Conservation (phyloP, 2,113 vertebrate species). For the Petrocephalus zakoni region DNA sequence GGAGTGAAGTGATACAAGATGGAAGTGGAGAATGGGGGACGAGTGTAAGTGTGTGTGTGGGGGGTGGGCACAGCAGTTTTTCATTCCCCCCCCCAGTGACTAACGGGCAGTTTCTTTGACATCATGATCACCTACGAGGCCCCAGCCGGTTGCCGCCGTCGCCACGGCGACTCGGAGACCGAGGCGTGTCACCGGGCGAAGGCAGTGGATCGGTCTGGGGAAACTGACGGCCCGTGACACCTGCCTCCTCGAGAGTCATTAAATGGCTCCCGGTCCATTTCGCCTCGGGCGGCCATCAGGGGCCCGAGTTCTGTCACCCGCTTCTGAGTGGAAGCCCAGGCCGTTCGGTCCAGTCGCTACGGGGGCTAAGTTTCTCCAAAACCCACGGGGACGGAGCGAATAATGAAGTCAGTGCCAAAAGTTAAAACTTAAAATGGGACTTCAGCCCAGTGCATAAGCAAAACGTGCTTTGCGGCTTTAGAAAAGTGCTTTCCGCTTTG, state of each 20-base stretch:
- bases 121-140: conserved; percentile 1
- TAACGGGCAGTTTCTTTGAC: conserved; percentile 7
- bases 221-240: not conserved
- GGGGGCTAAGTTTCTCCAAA: not conserved
- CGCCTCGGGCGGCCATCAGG: not conserved
- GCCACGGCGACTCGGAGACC: not conserved
- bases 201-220: not conserved
- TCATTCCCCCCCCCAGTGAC: not conserved
- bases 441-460: not conserved
- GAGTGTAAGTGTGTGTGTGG: not conserved
- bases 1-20: not conserved
- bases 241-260: not conserved
- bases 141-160: not conserved
- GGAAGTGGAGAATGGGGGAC: not conserved
- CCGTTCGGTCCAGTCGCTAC: not conserved
- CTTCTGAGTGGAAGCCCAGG: not conserved
- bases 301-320: conserved; percentile 1
- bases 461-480: not conserved
- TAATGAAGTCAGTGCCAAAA: not conserved
- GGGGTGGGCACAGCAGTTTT: not conserved
- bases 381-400: not conserved
- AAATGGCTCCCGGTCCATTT: not conserved
- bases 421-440: not conserved
- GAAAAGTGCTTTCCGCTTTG: not conserved
- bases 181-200: not conserved